Base-by-base conservation (phyloP, 2,113 vertebrate species). In the Centropristis striata region DNA sequence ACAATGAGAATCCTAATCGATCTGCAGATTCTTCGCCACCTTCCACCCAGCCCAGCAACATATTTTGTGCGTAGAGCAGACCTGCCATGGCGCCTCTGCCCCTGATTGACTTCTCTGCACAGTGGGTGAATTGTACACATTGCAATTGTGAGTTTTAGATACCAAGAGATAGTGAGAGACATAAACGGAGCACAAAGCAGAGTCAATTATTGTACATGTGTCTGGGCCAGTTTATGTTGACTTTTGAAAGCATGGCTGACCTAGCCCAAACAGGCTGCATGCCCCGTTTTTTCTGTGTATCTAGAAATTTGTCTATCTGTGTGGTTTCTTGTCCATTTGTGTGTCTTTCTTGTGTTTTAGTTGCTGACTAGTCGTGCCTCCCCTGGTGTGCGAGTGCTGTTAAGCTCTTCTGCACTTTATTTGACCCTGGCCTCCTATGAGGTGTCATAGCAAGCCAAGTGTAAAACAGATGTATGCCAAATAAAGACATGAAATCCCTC, bases 371-470 rank as follows among this genome's bases (percentile, higher is more conserved):
- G 65, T 70, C 25, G 25, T 39, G 23, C 50, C 75, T 75, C 71
- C 69, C 65, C 54, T 42, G 50, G 71, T 72, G 85, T 64, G 74
- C 12, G 8, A 75, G 54, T 50, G 64, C 75, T 78, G 75, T 88
- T 86, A 79, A 85, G 81, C 70, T 63, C 66, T 42, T 18, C 60
- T 88, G 89, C 87, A 89, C 90, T 94, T 87, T 75, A 64, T 86
- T 76, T 92, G 85, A 92, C 90, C 87, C 78, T 41, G 77, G 78
- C 72, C 76, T 85, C 68, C 80, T 60, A 23, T 65, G 84, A 83
- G 76, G 78, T 90, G 59, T 87, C 84, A 57, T 64, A 75, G 67
- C 44, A 55, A 87, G 88, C 78, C 79, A 81, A 84, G 75, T 88
- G 78, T 83, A 83, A 82, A 87, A 65, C 66, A 71, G 77, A 84